Conservation (phyloP, 2,113 vertebrate genomes). For the Tonatia bakeri region DNA sequence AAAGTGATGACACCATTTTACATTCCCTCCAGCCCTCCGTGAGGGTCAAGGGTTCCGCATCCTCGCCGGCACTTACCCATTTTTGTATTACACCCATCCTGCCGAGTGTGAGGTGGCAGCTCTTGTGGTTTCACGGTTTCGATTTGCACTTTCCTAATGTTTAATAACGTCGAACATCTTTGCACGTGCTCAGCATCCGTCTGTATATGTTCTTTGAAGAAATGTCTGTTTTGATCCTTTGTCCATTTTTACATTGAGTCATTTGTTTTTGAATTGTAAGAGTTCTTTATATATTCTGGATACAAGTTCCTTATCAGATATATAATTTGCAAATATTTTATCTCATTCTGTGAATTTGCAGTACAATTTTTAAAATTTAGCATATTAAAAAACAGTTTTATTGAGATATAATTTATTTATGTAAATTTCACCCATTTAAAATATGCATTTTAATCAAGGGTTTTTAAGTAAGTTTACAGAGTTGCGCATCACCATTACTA, state of each 20-base stretch:
- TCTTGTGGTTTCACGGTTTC: not conserved
- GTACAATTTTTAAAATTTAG: not conserved
- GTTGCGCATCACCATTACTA: not conserved
- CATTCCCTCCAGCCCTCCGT: not conserved
- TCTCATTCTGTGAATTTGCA: not conserved
- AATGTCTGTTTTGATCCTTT: not conserved
- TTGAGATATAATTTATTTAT: not conserved
- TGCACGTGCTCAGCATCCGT: not conserved
- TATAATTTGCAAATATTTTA: not conserved
- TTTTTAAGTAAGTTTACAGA: not conserved
- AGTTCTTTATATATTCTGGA: not conserved
- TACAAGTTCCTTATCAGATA: not conserved
- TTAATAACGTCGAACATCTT: not conserved
- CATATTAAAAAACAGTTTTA: not conserved
- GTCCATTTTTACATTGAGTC: not conserved
- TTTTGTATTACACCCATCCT: not conserved
- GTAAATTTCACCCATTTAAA: not conserved
- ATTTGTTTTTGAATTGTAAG: not conserved
- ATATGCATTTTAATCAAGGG: not conserved
- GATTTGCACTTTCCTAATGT: not conserved
- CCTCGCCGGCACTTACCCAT: not conserved
- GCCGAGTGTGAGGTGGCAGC: not conserved
- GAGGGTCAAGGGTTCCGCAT: not conserved
- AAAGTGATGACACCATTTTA: not conserved
- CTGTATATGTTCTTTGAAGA: not conserved